Evolutionary conservation across 2,113 vertebrate species (phyloP).

Genomic region (Cryptotis parvus): DNA sequence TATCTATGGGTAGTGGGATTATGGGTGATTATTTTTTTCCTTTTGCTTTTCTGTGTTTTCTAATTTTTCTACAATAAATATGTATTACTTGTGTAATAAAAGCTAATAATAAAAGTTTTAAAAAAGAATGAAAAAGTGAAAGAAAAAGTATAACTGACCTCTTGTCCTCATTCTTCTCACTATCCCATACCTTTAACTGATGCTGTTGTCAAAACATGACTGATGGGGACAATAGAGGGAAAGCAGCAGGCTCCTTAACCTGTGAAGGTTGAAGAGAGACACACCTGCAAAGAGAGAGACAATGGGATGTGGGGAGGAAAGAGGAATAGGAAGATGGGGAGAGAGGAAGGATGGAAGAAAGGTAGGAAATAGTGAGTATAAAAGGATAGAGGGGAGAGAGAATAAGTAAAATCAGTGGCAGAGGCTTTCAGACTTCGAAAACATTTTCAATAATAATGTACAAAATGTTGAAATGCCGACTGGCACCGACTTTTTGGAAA

Average conservation of each 20-base stretch:
- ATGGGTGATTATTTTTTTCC: slow-evolving; percentile 80
- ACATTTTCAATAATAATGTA: not conserved
- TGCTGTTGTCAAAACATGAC: not conserved
- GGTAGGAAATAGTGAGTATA: not conserved
- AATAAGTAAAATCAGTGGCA: not conserved
- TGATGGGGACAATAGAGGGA: not conserved
- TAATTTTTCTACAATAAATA: slow-evolving; percentile 84
- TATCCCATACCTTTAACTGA: not conserved
- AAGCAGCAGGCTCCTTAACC: not conserved
- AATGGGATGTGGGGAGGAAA: fast-evolving
- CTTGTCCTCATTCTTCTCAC: not conserved
- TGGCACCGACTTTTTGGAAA: too few species aligned
- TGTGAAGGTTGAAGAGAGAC: not conserved
- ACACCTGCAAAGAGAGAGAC: not conserved
- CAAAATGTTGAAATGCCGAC: too few species aligned
- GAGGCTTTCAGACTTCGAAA: not conserved
- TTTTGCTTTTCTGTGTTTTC: slow-evolving; percentile 83
- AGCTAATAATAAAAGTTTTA: slow-evolving; percentile 81
- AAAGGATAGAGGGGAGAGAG: too few species aligned
- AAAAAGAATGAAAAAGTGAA: slow-evolving; percentile 62
- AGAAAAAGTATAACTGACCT: not conserved
- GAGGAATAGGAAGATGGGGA: too few species aligned
- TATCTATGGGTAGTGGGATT: slow-evolving; percentile 76
- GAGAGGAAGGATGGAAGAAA: too few species aligned
- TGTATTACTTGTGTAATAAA: slow-evolving; percentile 85